These are phyloP conservation scores for Salticus scenicus DNA, from an alignment of 2,888 invertebrate genomes.

Conservation along the genomic window DNA sequence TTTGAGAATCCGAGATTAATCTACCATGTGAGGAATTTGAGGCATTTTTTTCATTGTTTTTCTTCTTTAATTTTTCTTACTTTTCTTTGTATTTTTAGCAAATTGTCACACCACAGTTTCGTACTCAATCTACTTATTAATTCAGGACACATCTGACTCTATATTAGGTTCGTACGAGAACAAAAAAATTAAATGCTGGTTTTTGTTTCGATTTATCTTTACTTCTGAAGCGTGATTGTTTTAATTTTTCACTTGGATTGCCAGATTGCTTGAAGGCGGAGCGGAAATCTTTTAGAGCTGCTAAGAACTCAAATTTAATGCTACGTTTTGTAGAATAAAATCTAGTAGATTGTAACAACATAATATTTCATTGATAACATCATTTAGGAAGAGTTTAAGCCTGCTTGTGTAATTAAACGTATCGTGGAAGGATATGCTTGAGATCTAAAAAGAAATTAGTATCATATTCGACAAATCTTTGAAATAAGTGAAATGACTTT, in stretches of 20 bases:
- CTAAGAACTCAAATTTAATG: not conserved
- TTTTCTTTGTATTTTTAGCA: not conserved
- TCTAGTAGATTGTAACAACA: not conserved
- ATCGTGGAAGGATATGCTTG: no score
- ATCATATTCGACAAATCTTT: no score
- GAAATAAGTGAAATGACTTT: no score
- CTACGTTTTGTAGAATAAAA: not conserved
- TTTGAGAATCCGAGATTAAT: no score
- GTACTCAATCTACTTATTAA: not conserved
- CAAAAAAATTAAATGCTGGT: not conserved
- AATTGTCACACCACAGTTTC: not conserved
- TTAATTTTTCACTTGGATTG: not conserved
- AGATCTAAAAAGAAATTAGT: no score
- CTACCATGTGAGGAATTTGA: not conserved
- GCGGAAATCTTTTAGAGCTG: not conserved
- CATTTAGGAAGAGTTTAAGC: not conserved
- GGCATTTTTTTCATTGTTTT: not conserved
- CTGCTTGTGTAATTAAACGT: no score
- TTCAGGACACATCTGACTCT: not conserved
- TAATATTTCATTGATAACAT: not conserved
- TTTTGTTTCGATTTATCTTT: not conserved
- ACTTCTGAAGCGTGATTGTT: not conserved
- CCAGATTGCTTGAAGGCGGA: not conserved
- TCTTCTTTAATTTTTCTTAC: not conserved
- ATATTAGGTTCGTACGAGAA: not conserved